Evolutionary conservation across 2,113 vertebrate species (phyloP), one percentile per base, ranked within the genome.

Genomic region (Machaerirhynchus nigripectus): DNA sequence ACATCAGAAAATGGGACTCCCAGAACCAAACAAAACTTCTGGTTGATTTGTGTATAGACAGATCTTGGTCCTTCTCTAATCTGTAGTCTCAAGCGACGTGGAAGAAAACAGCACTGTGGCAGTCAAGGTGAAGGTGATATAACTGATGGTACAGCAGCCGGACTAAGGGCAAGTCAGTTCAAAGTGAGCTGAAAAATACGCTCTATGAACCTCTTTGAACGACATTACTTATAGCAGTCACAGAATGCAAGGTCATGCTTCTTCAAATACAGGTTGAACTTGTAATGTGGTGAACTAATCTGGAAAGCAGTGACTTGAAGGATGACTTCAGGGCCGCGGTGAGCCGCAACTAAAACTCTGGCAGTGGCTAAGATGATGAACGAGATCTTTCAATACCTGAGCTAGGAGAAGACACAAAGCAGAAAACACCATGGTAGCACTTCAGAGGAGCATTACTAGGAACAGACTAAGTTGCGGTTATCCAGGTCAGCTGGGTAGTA

Each of bases 181-280:
- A 20, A 78, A 85, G 63, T 9, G n/a, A 93, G 76, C 20, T 90
- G 82, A 91, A 88, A 94, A 96, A 93, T 52, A 88, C 16, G 33
- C 39, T 93, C 40, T 10, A 0, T 50, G 33, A 70, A 60, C 68
- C 68, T 88, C 50, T 77, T 42, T 40, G 78, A 94, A 80, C 49
- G 71, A 17, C 59, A 40, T 90, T 81, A 88, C 70, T 94, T 93
- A 55, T 21, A 86, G 80, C 27, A 93, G 55, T 47, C 61, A 81
- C 56, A 93, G 93, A 93, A 94, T 47, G 63, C 87, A 93, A 94
- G 85, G 92, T 78, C 87, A 81, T 24, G 76, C 24, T 91, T 80
- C 87, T 67, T 86, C 87, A 90, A 63, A 84, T 37, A 88, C 87
- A 78, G 83, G 84, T 90, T 95, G 92, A 76, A 90, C 59, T 90